Evolutionary conservation across 2,113 vertebrate genomes (phyloP).

Genomic region (Accipiter cooperii): DNA sequence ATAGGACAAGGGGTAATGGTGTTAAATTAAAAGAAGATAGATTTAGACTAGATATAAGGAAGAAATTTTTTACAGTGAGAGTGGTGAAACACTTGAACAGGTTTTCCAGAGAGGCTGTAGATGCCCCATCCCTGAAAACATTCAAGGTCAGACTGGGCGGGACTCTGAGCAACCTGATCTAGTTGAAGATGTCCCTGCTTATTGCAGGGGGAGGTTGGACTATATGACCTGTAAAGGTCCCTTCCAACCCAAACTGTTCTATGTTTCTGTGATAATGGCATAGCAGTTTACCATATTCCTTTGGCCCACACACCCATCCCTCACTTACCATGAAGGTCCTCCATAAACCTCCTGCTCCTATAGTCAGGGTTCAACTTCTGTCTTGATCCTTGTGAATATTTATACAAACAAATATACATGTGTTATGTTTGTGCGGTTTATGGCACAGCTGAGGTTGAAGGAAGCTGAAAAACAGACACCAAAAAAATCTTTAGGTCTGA

Average conservation of each 20-base stretch:
- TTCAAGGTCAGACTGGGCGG: not conserved
- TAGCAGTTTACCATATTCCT: not conserved
- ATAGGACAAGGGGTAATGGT: not conserved
- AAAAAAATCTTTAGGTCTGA: not conserved
- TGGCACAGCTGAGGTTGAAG: not conserved
- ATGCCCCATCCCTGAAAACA: not conserved
- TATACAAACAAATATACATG: not conserved
- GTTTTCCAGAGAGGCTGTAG: not conserved
- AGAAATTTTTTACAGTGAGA: not conserved
- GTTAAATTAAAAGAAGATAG: not conserved
- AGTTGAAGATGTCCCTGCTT: not conserved
- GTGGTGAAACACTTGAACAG: not conserved
- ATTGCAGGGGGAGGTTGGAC: not conserved
- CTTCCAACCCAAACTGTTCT: not conserved
- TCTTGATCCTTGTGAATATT: not conserved
- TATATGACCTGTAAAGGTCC: not conserved
- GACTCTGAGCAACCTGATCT: not conserved
- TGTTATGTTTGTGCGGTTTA: not conserved
- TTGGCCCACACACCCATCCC: not conserved
- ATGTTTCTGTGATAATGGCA: not conserved
- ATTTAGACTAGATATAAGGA: not conserved
- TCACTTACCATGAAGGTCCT: not conserved
- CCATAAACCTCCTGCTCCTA: not conserved
- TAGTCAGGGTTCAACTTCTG: not conserved
- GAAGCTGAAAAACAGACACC: not conserved